phyloP scores from a whole-genome alignment of 2,888 invertebrate genomes.

The Dryococelus australis region DNA sequence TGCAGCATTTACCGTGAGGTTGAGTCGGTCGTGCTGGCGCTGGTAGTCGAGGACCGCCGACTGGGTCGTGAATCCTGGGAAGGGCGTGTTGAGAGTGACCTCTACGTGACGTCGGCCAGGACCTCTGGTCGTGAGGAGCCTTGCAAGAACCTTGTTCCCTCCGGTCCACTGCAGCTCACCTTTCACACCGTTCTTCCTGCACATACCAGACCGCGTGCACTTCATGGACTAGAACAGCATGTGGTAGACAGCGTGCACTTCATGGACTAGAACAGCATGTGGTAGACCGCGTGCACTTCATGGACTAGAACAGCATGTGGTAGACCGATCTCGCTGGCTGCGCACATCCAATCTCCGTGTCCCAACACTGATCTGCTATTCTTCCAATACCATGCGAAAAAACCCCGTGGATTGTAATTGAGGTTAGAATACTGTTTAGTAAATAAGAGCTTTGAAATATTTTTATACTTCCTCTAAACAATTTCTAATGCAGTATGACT shows the following conservation, averaged over 20 bases:
- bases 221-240: too few species aligned
- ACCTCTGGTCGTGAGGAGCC: conserved; percentile 37
- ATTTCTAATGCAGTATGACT: too few species aligned
- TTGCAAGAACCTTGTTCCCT: conserved; percentile 41
- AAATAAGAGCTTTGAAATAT: too few species aligned
- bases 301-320: not conserved
- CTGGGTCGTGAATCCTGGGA: conserved; percentile 41
- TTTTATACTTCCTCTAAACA: too few species aligned
- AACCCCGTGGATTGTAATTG: too few species aligned
- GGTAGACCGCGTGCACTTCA: not conserved
- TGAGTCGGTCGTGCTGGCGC: not conserved
- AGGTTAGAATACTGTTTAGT: too few species aligned
- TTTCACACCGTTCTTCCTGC: conserved; percentile 36
- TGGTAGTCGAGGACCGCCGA: conserved; percentile 38
- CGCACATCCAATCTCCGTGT: too few species aligned
- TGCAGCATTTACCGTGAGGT: conserved; percentile 13
- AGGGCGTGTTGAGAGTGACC: conserved; percentile 43
- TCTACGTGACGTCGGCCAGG: conserved; percentile 34
- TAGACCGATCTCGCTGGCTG: too few species aligned
- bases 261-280: too few species aligned
- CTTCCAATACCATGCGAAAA: too few species aligned
- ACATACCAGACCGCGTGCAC: not conserved
- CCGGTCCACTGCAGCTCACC: conserved; percentile 46
- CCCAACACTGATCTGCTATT: too few species aligned
- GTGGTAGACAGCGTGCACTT: not conserved